phyloP scores from a whole-genome alignment of 2,113 vertebrate species.

The Brevimyrus niger region DNA sequence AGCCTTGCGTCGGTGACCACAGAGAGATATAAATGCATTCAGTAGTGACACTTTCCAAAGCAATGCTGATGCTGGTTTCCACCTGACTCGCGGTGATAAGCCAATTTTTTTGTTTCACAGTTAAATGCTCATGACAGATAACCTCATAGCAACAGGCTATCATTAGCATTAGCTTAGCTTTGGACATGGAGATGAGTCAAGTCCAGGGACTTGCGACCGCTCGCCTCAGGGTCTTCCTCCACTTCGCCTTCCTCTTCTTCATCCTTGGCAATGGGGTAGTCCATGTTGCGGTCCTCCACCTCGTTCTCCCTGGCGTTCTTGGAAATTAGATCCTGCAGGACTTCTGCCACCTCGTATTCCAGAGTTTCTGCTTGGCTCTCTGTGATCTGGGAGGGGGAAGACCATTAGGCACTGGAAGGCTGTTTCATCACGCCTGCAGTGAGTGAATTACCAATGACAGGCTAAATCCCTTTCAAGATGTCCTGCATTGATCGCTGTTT shows the following conservation, averaged over 20 bases:
- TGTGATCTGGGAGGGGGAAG: conserved; percentile 70
- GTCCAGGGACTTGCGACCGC: background rate
- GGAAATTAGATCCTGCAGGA: conserved; percentile 86
- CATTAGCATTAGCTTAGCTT: background rate
- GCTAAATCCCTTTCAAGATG: background rate
- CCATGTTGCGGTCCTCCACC: conserved; percentile 61
- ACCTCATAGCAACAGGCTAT: background rate
- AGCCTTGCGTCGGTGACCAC: background rate
- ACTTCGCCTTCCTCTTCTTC: conserved; percentile 40
- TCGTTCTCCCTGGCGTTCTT: conserved; percentile 83
- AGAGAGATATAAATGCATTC: background rate
- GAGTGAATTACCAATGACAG: background rate
- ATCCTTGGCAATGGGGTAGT: conserved; percentile 53
- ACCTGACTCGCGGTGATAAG: background rate
- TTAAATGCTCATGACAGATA: background rate
- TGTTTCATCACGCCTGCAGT: background rate
- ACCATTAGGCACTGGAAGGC: background rate
- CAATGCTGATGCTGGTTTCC: background rate
- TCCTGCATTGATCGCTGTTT: background rate
- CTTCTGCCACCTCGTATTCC: conserved; percentile 93
- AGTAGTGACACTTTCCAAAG: background rate
- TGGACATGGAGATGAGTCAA: background rate
- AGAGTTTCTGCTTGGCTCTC: conserved; percentile 89
- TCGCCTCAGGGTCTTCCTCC: conserved; percentile 61
- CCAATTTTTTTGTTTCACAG: background rate